Evolutionary conservation across 2,113 vertebrate genomes (phyloP).

Genomic region (Donacobius atricapilla): DNA sequence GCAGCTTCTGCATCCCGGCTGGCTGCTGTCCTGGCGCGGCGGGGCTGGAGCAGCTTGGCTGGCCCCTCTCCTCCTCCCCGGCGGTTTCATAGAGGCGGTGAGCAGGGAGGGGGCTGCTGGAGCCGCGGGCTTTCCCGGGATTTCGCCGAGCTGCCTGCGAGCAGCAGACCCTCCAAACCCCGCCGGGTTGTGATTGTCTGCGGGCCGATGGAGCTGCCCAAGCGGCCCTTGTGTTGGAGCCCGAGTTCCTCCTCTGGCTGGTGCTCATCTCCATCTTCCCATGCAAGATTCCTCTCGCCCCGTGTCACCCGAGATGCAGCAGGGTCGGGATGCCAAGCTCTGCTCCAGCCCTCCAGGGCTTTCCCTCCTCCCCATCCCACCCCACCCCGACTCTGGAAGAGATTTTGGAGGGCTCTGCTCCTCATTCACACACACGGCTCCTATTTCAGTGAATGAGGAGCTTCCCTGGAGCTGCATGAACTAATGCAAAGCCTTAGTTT

Average conservation of each 20-base stretch:
- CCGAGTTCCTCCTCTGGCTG: constrained; percentile 1
- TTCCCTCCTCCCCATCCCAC: background rate
- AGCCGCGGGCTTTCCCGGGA: background rate
- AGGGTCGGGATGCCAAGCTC: background rate
- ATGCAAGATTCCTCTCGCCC: background rate
- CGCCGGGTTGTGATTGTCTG: background rate
- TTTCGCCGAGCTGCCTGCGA: background rate
- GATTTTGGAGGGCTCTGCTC: background rate
- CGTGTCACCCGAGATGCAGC: background rate
- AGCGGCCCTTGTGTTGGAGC: constrained; percentile 25
- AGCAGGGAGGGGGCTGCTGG: background rate
- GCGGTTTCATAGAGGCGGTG: background rate
- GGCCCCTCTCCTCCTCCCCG: background rate
- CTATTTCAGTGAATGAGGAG: background rate
- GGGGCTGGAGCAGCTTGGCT: background rate
- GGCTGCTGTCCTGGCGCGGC: background rate
- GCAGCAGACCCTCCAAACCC: background rate
- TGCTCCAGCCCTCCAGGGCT: background rate
- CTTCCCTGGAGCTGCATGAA: background rate
- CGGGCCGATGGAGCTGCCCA: background rate
- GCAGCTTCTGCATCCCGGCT: background rate
- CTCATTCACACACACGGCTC: background rate
- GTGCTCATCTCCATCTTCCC: background rate
- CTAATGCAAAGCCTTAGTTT: background rate
- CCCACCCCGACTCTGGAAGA: fast-evolving